phyloP scores from a whole-genome alignment of 1,140 invertebrate species.

The Drosophila malerkotliana region DNA sequence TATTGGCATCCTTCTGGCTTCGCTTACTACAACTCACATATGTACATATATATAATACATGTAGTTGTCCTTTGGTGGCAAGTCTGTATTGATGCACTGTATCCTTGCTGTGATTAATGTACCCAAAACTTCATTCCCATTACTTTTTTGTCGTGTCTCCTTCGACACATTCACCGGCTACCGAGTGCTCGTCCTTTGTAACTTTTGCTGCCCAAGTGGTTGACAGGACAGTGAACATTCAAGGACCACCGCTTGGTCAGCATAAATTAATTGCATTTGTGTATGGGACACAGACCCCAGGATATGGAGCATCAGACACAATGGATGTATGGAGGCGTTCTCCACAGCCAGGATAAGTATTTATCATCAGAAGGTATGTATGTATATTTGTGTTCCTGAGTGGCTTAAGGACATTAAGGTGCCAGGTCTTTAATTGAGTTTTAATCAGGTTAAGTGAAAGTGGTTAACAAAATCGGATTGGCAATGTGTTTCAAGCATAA shows the following conservation, averaged over 20 bases:
- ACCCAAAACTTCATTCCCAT: constrained; percentile 1
- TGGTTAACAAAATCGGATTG: constrained; percentile 4
- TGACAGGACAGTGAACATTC: constrained; percentile 16
- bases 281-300: constrained; percentile 24
- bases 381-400: background rate
- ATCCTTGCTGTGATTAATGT: constrained; percentile 53
- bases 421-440: constrained; percentile 23
- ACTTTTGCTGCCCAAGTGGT: constrained; percentile 27
- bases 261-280: constrained; percentile 72
- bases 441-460: constrained; percentile 15
- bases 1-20: background rate
- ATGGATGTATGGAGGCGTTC: background rate
- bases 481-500: background rate
- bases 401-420: constrained; percentile 3
- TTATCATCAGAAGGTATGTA: background rate
- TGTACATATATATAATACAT: constrained; percentile 12
- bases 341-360: background rate
- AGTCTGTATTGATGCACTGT: constrained; percentile 61
- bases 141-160: background rate
- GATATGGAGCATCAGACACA: background rate
- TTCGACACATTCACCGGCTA: background rate
- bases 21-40: constrained; percentile 1
- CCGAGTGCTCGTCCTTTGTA: constrained; percentile 13
- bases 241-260: constrained; percentile 51
- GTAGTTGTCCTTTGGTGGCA: constrained; percentile 35